Evolutionary conservation across 2,888 invertebrate genomes (phyloP), one percentile per base, ranked within the genome.

Genomic region (Drosophila vallismaia): DNA sequence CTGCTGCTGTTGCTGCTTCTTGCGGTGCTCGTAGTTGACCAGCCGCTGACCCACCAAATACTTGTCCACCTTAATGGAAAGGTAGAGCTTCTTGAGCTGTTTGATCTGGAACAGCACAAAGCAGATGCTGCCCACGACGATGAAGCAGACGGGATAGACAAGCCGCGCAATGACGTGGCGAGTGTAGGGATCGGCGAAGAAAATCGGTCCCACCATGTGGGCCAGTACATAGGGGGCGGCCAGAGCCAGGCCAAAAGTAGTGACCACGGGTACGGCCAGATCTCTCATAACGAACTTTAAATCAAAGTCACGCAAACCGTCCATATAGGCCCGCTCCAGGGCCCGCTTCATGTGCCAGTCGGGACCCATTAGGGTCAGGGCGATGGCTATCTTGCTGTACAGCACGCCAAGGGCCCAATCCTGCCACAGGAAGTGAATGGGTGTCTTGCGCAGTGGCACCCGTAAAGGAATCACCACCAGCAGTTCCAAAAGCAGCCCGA

Each of bases 61-160:
- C 93, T 99, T 99, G 92, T 99, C 99, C 92, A 99, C 99, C 92
- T 99, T 98, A 89, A 99, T 99, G 92, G 98, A 98, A 91, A 99
- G 97, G 91, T 99, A 99, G 14, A 99, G 93, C 88, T 97, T 96
- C 88, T 95, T 95, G 92, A 99, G 97, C 91, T 99, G 99, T 59
- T 96, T 94, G 62, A 98, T 95, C 94, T 99, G 97, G 88, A 98
- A 95, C 72, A 94, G 93, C 58, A 97, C 93, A 75, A 98, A 93
- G 52, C 94, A 94, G 54, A 94, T 92, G 53, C 95, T 92, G 57
- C 95, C 92, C 52, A 94, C 94, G 28, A 95, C 92, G 50, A 97
- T 92, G 87, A 99, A 93, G 76, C 98, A 93, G 83, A 96, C 95
- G 29, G 99, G 99, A 93, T 99, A 99, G 8, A 98, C 94, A 77